phyloP scores from a whole-genome alignment of 2,113 vertebrate species.

The Plecotus auritus region DNA sequence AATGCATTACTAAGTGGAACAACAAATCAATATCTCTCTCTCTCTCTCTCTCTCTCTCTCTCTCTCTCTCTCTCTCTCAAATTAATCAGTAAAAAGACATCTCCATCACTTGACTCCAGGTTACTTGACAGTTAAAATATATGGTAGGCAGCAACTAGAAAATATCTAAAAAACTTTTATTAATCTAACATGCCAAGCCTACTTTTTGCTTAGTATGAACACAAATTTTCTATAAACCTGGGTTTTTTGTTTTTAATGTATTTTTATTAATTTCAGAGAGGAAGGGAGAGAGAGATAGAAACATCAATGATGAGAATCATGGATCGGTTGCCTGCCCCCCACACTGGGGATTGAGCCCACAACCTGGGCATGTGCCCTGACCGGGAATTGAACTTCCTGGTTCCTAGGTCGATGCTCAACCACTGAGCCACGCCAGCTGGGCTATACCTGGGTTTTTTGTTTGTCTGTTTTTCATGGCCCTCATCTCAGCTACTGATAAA shows the following conservation, averaged over 20 bases:
- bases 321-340: too few relatives aligned
- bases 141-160: neutral
- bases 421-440: too few relatives aligned
- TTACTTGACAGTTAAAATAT: neutral
- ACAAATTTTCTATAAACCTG: neutral
- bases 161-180: constrained; percentile 24
- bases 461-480: neutral
- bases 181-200: neutral
- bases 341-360: too few relatives aligned
- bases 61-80: neutral
- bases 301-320: too few relatives aligned
- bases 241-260: too few relatives aligned
- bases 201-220: constrained; percentile 16
- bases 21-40: neutral
- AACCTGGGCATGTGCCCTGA: too few relatives aligned
- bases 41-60: too few relatives aligned
- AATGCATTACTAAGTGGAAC: neutral
- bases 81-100: neutral
- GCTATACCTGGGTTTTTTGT: too few relatives aligned
- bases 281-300: too few relatives aligned
- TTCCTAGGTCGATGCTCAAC: too few relatives aligned
- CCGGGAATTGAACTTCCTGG: too few relatives aligned
- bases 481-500: constrained; percentile 34
- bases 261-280: too few relatives aligned
- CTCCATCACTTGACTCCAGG: neutral